Evolutionary conservation across 1,140 invertebrate species (phyloP).

Genomic region (Platorchestia sp.): DNA sequence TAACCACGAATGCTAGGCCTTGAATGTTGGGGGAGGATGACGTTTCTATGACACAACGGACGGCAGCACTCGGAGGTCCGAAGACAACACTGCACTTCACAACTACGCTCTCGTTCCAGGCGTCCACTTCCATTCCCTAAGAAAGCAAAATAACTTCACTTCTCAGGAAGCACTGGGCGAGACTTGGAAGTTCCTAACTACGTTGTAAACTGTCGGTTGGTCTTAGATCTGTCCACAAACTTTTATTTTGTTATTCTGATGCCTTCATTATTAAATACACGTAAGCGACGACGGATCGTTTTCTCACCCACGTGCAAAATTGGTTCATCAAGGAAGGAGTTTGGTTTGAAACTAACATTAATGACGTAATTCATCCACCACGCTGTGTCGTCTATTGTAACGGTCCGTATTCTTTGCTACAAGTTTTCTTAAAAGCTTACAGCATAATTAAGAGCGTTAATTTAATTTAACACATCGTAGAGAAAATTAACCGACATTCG

Average conservation of each 20-base stretch:
- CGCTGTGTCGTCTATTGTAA: no score
- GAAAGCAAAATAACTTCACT: background rate
- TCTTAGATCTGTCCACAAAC: background rate
- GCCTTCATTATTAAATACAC: background rate
- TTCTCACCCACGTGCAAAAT: background rate
- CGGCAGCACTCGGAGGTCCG: background rate
- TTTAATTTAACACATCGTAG: no score
- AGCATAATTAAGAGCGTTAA: no score
- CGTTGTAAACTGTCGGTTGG: background rate
- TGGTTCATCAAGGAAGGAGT: background rate
- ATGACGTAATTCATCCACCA: no score
- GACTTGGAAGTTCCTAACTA: background rate
- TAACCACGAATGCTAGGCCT: background rate
- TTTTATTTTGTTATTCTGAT: background rate
- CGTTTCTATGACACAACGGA: background rate
- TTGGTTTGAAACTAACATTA: no score
- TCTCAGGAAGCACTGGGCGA: background rate
- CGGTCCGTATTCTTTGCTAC: no score
- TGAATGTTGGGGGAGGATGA: background rate
- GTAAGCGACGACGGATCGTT: background rate
- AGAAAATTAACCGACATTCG: no score
- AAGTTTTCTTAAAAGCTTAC: no score
- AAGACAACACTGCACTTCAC: background rate
- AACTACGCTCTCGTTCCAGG: background rate
- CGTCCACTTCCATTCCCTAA: background rate